Evolutionary conservation across 2,797 vertebrate species (phyloP).

Genomic region (Coregonus sp.): DNA sequence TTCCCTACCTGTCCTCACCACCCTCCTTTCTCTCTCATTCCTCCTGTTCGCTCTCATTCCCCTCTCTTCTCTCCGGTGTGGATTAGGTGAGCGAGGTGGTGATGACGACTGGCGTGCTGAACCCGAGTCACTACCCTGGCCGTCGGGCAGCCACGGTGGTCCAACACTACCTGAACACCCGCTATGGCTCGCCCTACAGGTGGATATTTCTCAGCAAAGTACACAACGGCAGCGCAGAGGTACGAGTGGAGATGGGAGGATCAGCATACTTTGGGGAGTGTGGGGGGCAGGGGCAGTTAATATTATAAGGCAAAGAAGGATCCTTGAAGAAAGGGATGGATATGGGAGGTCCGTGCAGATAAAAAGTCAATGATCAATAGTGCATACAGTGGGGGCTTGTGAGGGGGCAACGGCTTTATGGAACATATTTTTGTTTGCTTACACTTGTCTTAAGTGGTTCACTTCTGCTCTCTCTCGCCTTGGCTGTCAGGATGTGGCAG

Average conservation of each 20-base stretch:
- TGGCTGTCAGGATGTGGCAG: slow-evolving; percentile 73
- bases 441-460: background rate
- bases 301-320: background rate
- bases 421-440: background rate
- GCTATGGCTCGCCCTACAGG: slow-evolving; percentile 78
- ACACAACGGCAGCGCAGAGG: slow-evolving; percentile 75
- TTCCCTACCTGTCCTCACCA: background rate
- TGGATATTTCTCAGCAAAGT: slow-evolving; percentile 67
- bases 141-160: slow-evolving; percentile 77
- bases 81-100: background rate
- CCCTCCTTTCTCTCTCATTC: background rate
- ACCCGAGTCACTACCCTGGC: slow-evolving; percentile 69
- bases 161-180: slow-evolving; percentile 78
- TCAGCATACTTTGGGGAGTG: background rate
- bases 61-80: slow-evolving; percentile 22
- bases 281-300: background rate
- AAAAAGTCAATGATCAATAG: slow-evolving; percentile 44
- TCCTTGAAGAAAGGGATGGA: background rate
- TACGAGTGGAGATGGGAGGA: slow-evolving; percentile 64
- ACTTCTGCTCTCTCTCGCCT: background rate
- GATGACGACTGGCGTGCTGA: slow-evolving; percentile 78
- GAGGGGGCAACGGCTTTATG: slow-evolving; percentile 24
- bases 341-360: background rate
- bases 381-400: slow-evolving; percentile 73
- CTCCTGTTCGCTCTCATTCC: background rate